Percentiles rank a stretch among this genome's conserved stretches.
Conservation (phyloP, 2,797 vertebrate species). For the Florisuga fusca region DNA sequence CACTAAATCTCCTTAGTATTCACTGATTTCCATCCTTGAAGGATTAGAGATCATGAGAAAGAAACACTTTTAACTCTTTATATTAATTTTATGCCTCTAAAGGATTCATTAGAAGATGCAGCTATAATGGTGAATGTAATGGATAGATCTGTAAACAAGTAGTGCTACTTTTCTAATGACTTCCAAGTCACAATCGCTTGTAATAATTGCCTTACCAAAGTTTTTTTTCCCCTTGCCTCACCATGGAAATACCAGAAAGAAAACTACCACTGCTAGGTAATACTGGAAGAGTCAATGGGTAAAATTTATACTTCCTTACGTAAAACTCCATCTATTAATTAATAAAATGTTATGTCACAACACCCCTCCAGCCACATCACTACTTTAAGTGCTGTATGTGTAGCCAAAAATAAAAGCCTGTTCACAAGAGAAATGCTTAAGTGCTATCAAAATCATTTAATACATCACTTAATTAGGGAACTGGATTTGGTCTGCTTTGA, state of each 20-base stretch:
- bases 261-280: background rate
- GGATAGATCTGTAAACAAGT: constrained; percentile 11
- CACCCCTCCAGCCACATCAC: background rate
- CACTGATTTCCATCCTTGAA: background rate
- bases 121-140: background rate
- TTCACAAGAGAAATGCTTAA: background rate
- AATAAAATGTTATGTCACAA: background rate
- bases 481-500: background rate
- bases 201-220: background rate
- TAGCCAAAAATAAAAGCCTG: background rate
- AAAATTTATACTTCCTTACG: constrained; percentile 23
- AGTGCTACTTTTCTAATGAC: constrained; percentile 6
- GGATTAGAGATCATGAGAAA: background rate
- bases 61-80: background rate
- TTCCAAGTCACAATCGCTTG: background rate
- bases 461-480: background rate
- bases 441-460: background rate
- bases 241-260: background rate
- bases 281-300: background rate
- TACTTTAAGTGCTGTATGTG: background rate
- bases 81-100: background rate
- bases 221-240: background rate
- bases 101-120: constrained; percentile 19
- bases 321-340: background rate
- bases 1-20: constrained; percentile 16